A percentile compares a stretch with the other conserved stretches of the same genome.
Conservation (phyloP, 2,797 vertebrate genomes). For the Staurois parvus region DNA sequence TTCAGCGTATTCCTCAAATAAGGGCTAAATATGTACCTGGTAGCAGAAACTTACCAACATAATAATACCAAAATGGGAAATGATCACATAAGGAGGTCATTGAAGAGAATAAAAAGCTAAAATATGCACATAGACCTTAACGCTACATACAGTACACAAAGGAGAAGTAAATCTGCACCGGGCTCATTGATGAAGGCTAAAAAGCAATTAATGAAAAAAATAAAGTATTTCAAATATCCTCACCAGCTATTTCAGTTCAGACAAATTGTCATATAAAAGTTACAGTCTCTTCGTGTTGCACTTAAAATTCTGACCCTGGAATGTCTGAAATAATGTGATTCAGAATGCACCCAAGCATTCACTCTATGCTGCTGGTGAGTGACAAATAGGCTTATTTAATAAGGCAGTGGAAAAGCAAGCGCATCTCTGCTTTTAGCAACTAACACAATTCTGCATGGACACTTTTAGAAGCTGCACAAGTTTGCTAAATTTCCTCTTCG, state of each 20-base stretch:
- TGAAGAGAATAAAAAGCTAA: background rate
- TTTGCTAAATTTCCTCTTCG: background rate
- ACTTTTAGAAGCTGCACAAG: background rate
- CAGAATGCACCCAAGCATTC: background rate
- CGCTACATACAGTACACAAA: too few relatives aligned
- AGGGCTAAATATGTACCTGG: background rate
- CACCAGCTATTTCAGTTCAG: background rate
- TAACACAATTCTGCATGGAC: background rate
- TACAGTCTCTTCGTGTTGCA: background rate
- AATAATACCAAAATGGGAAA: background rate
- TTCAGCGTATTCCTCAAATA: background rate
- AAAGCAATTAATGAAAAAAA: background rate
- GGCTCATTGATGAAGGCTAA: background rate
- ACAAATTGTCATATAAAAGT: background rate
- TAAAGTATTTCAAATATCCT: background rate
- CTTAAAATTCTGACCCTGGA: background rate
- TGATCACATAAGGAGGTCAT: background rate
- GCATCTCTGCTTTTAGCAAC: background rate
- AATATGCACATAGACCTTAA: too few relatives aligned
- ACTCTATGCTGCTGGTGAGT: background rate
- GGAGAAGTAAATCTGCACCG: too few relatives aligned
- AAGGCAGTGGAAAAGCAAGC: background rate
- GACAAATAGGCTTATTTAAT: conserved; percentile 2
- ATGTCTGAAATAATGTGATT: background rate
- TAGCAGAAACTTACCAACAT: background rate